A percentile compares a stretch with the other conserved stretches of the same genome.
Evolutionary conservation across 2,888 invertebrate species (phyloP).

Genomic region (Macaria liturata): DNA sequence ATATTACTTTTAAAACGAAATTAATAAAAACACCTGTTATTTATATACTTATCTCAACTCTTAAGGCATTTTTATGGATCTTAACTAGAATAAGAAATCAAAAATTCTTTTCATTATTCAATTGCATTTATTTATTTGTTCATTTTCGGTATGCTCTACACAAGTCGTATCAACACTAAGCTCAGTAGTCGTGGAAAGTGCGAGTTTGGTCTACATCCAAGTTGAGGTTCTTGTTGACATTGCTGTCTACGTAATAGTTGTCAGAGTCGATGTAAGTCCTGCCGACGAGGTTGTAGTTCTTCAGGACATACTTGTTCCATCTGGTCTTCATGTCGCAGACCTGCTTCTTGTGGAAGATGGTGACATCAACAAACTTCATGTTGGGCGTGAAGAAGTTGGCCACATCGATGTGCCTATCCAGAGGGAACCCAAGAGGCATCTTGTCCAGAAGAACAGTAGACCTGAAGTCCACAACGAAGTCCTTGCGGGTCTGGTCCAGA

Average conservation of each 20-base stretch:
- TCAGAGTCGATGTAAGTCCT: conserved; percentile 54
- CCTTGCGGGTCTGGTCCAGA: conserved; percentile 72
- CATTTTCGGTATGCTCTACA: no score
- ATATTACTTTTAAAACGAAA: no score
- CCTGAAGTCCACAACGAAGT: conserved; percentile 64
- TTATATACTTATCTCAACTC: no score
- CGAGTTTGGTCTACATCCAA: conserved; percentile 42
- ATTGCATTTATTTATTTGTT: no score
- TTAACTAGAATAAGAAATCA: no score
- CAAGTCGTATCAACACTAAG: no score
- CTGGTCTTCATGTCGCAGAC: conserved; percentile 71
- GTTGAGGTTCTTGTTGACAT: conserved; percentile 31
- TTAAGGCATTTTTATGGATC: no score
- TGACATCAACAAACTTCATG: conserved; percentile 85
- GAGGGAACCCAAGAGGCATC: conserved; percentile 88
- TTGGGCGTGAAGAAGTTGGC: conserved; percentile 86
- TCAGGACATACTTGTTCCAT: conserved; percentile 68
- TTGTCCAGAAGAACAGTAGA: conserved; percentile 80
- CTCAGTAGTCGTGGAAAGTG: not conserved
- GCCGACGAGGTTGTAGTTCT: conserved; percentile 58
- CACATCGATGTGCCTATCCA: conserved; percentile 86
- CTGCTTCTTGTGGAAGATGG: conserved; percentile 85
- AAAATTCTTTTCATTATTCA: no score
- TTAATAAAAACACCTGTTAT: no score
- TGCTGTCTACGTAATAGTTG: conserved; percentile 56